Conservation (phyloP, 2,888 invertebrate genomes). For the Lysandra coridon region DNA sequence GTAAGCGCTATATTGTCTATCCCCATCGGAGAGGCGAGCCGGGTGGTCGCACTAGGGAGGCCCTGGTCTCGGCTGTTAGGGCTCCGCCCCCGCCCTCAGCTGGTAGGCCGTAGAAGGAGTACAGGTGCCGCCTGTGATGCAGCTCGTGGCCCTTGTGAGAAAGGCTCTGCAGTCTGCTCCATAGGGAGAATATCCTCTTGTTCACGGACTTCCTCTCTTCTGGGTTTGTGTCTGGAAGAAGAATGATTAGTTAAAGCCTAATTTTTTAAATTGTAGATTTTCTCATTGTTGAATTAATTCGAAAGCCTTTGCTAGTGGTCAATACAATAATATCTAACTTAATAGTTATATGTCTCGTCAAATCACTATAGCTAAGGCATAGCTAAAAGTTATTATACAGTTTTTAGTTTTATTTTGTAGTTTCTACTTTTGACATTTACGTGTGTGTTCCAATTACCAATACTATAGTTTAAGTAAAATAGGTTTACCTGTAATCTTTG, state of each 20-base stretch:
- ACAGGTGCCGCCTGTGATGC: conserved; percentile 66
- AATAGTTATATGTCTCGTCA: too few relatives aligned
- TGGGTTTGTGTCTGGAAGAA: conserved; percentile 51
- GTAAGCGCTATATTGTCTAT: conserved; percentile 43
- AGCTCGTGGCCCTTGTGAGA: conserved; percentile 70
- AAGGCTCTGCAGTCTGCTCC: conserved; percentile 70
- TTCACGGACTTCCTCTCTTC: conserved; percentile 55
- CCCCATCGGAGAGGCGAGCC: conserved; percentile 75
- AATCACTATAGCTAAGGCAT: too few relatives aligned
- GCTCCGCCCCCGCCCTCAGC: conserved; percentile 56
- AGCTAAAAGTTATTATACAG: too few relatives aligned
- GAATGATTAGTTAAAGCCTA: conserved; percentile 15
- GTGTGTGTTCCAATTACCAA: too few relatives aligned
- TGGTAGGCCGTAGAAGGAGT: conserved; percentile 66
- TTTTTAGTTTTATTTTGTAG: too few relatives aligned
- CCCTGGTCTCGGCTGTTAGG: conserved; percentile 69
- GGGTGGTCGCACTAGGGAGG: conserved; percentile 66
- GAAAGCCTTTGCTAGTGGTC: too few relatives aligned
- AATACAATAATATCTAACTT: too few relatives aligned
- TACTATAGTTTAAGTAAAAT: not conserved
- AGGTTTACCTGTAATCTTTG: conserved; percentile 40
- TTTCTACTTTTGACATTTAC: too few relatives aligned
- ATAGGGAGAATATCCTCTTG: conserved; percentile 70
- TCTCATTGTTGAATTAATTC: not conserved
- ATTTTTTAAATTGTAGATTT: not conserved